A percentile compares a stretch with the other conserved stretches of the same genome.
Conservation (phyloP, 1,140 invertebrate species). For the Drosophila ercepeae region DNA sequence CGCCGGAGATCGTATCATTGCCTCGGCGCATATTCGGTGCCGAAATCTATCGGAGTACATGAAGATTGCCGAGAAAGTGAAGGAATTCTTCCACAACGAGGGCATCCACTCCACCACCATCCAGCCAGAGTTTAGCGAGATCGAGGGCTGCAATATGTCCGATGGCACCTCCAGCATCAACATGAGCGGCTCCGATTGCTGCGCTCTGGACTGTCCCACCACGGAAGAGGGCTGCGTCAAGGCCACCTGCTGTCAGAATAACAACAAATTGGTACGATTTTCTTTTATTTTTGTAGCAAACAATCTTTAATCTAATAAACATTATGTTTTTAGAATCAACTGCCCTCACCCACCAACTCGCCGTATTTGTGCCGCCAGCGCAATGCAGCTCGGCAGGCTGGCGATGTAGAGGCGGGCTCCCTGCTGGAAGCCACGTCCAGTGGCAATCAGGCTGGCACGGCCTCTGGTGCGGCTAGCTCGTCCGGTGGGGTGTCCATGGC, state of each 20-base stretch:
- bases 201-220: conserved; percentile 93
- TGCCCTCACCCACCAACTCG: conserved; percentile 90
- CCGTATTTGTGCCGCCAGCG: conserved; percentile 91
- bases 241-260: conserved; percentile 90
- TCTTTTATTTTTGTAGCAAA: neutral
- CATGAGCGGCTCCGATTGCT: conserved; percentile 86
- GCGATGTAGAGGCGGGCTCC: conserved; percentile 80
- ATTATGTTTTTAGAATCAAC: conserved; percentile 85
- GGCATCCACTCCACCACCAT: conserved; percentile 93
- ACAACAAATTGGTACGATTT: conserved; percentile 74
- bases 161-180: conserved; percentile 83
- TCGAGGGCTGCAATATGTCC: conserved; percentile 84
- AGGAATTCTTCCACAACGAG: conserved; percentile 97
- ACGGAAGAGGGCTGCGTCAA: conserved; percentile 92
- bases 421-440: conserved; percentile 58
- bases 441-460: conserved; percentile 25
- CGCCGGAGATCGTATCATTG: conserved; percentile 95
- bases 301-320: no score
- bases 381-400: conserved; percentile 85
- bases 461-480: conserved; percentile 16
- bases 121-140: conserved; percentile 95
- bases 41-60: conserved; percentile 94
- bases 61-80: conserved; percentile 96
- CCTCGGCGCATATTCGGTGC: conserved; percentile 96
- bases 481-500: conserved; percentile 10